A percentile compares a stretch with the other conserved stretches of the same genome.
phyloP scores from a whole-genome alignment of 2,113 vertebrate species.

The Psettodes erumei region DNA sequence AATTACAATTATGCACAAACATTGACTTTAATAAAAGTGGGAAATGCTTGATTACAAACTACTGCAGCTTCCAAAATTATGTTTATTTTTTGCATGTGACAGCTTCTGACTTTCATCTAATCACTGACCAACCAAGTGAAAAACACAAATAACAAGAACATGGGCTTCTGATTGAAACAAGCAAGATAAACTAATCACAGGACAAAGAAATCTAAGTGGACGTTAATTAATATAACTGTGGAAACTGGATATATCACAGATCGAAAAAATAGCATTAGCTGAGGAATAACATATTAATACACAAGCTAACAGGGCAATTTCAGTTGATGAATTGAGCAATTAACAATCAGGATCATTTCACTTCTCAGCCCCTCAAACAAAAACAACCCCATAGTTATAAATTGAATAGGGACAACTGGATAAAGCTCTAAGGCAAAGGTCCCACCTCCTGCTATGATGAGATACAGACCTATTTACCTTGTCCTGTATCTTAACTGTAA shows the following conservation, averaged over 20 bases:
- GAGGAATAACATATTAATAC: background rate
- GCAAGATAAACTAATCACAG: background rate
- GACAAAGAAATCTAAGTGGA: background rate
- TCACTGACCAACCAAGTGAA: background rate
- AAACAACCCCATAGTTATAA: background rate
- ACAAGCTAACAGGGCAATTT: background rate
- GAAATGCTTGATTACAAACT: background rate
- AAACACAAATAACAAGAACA: background rate
- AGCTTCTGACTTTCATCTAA: background rate
- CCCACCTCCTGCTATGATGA: background rate
- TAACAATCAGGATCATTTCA: background rate
- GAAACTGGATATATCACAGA: background rate
- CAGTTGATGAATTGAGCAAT: background rate
- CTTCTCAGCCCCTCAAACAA: background rate
- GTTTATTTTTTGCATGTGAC: background rate
- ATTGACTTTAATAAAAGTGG: background rate
- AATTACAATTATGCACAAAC: background rate
- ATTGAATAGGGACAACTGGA: background rate
- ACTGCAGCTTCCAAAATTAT: background rate
- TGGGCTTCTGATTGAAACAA: background rate
- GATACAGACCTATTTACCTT: background rate
- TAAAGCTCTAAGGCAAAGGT: background rate
- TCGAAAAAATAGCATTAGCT: background rate
- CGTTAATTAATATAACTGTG: background rate
- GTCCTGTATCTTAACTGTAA: background rate